Evolutionary conservation across 2,888 invertebrate genomes (phyloP).

Genomic region (Dynastes grantii): DNA sequence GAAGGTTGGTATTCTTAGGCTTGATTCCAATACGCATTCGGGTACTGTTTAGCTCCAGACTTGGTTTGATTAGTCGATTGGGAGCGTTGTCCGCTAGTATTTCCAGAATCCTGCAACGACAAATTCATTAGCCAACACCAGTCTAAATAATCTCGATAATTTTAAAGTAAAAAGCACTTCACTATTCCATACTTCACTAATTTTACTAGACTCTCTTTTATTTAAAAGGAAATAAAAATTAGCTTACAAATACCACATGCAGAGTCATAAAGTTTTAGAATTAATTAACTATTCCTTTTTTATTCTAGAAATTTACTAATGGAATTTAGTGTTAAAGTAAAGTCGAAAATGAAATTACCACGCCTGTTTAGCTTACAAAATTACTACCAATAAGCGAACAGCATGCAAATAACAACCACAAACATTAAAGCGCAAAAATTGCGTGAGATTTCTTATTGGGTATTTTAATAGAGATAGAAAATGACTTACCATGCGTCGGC

Average conservation of each 20-base stretch:
- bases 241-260: slow-evolving; percentile 49
- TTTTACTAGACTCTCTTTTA: slow-evolving; percentile 13
- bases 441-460: background rate
- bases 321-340: slow-evolving; percentile 5
- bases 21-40: slow-evolving; percentile 78
- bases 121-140: slow-evolving; percentile 35
- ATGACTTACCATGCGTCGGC: slow-evolving; percentile 71
- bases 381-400: slow-evolving; percentile 10
- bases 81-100: slow-evolving; percentile 72
- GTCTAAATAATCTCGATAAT: background rate
- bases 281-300: background rate
- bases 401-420: slow-evolving; percentile 8
- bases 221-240: slow-evolving; percentile 15
- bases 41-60: slow-evolving; percentile 76
- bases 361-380: background rate
- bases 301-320: background rate
- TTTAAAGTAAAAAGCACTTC: slow-evolving; percentile 4
- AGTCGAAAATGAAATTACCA: background rate
- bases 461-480: slow-evolving; percentile 49
- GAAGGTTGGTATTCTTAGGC: slow-evolving; percentile 69
- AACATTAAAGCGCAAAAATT: slow-evolving; percentile 24
- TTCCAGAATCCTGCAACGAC: slow-evolving; percentile 74
- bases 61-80: slow-evolving; percentile 74
- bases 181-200: slow-evolving; percentile 4
- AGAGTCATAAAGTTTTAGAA: slow-evolving; percentile 43